Percentiles rank a stretch among this genome's conserved stretches.
Evolutionary conservation across 37 sponge, comb jelly and placozoan genomes (phyloP).

Genomic region (Crambe crambe): DNA sequence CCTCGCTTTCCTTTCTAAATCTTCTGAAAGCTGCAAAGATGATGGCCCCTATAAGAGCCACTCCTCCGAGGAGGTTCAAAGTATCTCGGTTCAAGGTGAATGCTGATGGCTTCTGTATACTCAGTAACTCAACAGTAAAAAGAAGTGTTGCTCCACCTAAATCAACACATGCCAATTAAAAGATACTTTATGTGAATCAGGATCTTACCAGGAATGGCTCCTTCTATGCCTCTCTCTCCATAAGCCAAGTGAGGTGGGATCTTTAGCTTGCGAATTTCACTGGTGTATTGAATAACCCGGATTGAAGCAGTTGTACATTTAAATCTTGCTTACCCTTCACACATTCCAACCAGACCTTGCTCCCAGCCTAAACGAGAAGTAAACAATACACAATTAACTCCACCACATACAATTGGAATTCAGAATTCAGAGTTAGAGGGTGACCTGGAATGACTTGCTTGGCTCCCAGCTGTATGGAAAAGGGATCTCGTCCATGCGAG

Average conservation of each 20-base stretch:
- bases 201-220: conserved; percentile 61
- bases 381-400: background rate
- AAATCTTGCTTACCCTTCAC: conserved; percentile 56
- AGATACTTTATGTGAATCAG: background rate
- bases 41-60: conserved; percentile 4
- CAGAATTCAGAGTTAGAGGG: background rate
- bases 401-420: background rate
- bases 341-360: conserved; percentile 74
- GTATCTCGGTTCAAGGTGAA: conserved; percentile 17
- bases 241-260: conserved; percentile 76
- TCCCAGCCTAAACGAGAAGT: conserved; percentile 65
- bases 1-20: conserved; percentile 10
- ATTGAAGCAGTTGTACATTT: no score
- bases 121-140: conserved; percentile 52
- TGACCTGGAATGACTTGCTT: conserved; percentile 72
- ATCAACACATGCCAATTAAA: background rate
- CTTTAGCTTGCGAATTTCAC: conserved; percentile 63
- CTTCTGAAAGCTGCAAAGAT: conserved; percentile 50
- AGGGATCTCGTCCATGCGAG: conserved; percentile 51
- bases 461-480: conserved; percentile 54
- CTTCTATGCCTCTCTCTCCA: conserved; percentile 56
- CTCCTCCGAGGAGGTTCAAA: background rate
- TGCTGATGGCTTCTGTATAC: conserved; percentile 9
- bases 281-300: conserved; percentile 15
- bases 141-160: conserved; percentile 66